These are phyloP conservation scores for Hipposideros larvatus DNA, from an alignment of 2,797 vertebrate genomes.

Conservation along the genomic window DNA sequence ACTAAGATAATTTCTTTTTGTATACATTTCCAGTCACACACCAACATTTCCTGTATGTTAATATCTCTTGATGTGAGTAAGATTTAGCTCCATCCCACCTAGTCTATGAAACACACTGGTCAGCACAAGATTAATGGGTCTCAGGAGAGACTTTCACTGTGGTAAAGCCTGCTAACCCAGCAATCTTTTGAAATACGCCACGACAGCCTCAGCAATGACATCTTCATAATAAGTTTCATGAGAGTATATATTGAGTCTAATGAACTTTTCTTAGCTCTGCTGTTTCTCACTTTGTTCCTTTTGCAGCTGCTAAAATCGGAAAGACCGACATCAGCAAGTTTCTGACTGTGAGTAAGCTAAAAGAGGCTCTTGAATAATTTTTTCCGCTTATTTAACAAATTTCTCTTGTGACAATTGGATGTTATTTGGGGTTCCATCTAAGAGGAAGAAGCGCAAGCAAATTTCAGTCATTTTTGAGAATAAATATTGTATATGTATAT, in stretches of 20 bases:
- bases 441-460: slow-evolving; percentile 50
- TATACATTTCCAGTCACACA: neutral
- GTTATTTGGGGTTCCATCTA: slow-evolving; percentile 26
- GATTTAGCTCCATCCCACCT: neutral
- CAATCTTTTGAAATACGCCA: neutral
- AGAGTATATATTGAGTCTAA: slow-evolving; percentile 21
- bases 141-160: neutral
- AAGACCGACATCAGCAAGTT: slow-evolving; percentile 69
- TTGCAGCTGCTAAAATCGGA: slow-evolving; percentile 7
- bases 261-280: slow-evolving; percentile 61
- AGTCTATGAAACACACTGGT: neutral
- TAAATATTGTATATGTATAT: slow-evolving; percentile 53
- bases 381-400: slow-evolving; percentile 50
- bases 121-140: neutral
- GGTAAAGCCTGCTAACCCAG: neutral
- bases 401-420: slow-evolving; percentile 46
- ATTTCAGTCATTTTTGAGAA: slow-evolving; percentile 52
- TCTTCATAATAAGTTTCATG: slow-evolving; percentile 33
- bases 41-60: neutral
- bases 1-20: neutral
- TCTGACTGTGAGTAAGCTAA: slow-evolving; percentile 47
- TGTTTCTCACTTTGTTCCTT: slow-evolving; percentile 54
- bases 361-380: neutral
- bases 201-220: neutral
- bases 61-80: neutral